Conservation (phyloP, 2,113 vertebrate genomes). For the Rafetus swinhoei region DNA sequence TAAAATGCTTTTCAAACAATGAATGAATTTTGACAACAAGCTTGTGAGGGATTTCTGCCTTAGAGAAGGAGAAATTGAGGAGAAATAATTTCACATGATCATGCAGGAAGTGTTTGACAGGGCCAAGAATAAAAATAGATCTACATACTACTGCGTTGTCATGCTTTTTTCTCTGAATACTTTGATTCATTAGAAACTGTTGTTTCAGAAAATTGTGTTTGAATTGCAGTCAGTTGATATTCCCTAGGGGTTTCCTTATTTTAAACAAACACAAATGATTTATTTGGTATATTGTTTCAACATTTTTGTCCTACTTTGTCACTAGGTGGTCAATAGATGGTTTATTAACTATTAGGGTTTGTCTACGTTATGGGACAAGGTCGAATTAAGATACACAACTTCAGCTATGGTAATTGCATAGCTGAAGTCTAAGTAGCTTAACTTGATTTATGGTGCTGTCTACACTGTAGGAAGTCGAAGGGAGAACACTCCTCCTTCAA, state of each 20-base stretch:
- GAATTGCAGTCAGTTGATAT: neutral
- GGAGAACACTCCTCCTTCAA: no score
- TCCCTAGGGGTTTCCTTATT: neutral
- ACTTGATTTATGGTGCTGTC: no score
- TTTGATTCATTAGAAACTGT: neutral
- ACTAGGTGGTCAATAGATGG: neutral
- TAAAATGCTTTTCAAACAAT: constrained; percentile 54
- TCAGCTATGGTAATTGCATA: no score
- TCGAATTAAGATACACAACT: no score
- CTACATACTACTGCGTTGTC: neutral
- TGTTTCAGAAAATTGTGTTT: neutral
- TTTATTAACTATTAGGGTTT: neutral
- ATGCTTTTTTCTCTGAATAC: neutral
- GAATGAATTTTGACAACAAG: constrained; percentile 65
- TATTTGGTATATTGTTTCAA: neutral
- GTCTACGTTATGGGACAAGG: no score
- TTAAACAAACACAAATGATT: neutral
- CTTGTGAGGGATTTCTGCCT: constrained; percentile 39
- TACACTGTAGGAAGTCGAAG: no score
- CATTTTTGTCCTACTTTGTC: neutral
- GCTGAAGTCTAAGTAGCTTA: no score
- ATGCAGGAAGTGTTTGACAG: neutral
- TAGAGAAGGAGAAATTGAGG: constrained; percentile 16
- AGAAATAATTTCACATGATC: constrained; percentile 21
- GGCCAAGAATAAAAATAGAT: neutral